A percentile compares a stretch with the other conserved stretches of the same genome.
Conservation (phyloP, 1,140 invertebrate genomes). For the Cylas formicarius region DNA sequence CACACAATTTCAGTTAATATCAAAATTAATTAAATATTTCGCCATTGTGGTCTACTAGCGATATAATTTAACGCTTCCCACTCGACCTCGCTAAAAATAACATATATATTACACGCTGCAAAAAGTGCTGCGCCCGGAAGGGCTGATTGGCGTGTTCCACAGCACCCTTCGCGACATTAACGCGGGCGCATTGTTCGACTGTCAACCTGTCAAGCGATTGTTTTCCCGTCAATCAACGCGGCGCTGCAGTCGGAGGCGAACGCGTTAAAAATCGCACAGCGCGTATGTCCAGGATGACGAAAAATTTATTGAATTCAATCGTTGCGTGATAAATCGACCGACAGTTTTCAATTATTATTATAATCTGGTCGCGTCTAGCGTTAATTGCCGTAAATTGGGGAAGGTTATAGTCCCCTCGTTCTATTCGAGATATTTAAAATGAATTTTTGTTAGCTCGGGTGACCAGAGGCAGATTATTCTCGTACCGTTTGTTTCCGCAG, state of each 20-base stretch:
- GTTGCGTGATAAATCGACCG: too few relatives aligned
- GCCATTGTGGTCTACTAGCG: not conserved
- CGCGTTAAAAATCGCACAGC: conserved; percentile 6
- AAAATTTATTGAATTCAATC: not conserved
- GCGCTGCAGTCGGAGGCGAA: not conserved
- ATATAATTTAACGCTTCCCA: not conserved
- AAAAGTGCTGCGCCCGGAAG: not conserved
- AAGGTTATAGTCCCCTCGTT: conserved; percentile 2
- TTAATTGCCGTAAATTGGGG: not conserved
- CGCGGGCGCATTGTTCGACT: not conserved
- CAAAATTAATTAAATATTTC: conserved; percentile 9
- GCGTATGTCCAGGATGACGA: conserved; percentile 3
- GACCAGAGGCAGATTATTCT: conserved; percentile 1
- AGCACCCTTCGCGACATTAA: conserved; percentile 7
- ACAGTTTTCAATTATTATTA: too few relatives aligned
- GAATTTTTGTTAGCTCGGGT: conserved; percentile 9
- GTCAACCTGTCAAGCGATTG: not conserved
- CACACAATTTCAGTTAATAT: conserved; percentile 24
- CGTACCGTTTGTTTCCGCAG: conserved; percentile 3
- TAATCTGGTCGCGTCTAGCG: too few relatives aligned
- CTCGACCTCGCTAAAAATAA: not conserved
- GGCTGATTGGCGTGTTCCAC: conserved; percentile 6
- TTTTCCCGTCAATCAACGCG: conserved; percentile 6
- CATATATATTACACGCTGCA: not conserved
- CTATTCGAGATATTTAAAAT: conserved; percentile 11